These are phyloP conservation scores for Drosophila aff. DNA, from an alignment of 1,140 invertebrate species.

Conservation along the genomic window DNA sequence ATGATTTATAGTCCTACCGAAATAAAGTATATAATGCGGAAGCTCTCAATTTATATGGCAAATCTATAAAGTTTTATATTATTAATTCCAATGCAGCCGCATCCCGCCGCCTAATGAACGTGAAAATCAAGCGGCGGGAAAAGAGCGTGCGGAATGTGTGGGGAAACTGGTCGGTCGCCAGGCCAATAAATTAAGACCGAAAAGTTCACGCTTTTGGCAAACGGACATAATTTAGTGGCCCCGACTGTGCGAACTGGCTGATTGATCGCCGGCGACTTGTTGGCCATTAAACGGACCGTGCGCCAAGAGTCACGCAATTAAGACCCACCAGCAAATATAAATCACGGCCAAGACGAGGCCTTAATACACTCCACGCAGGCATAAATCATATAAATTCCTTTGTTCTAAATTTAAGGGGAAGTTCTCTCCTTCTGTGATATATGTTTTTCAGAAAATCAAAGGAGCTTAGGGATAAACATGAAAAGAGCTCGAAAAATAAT, in stretches of 20 bases:
- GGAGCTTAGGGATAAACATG: conserved; percentile 3
- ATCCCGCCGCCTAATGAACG: conserved; percentile 44
- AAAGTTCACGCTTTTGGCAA: conserved; percentile 48
- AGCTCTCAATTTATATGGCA: conserved; percentile 65
- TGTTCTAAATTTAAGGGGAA: conserved; percentile 45
- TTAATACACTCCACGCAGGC: conserved; percentile 27
- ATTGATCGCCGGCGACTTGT: conserved; percentile 72
- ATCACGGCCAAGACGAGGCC: conserved; percentile 42
- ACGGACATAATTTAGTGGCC: conserved; percentile 40
- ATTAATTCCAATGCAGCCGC: conserved; percentile 40
- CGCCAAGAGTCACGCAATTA: conserved; percentile 73
- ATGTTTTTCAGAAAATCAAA: conserved; percentile 4
- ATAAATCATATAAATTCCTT: conserved; percentile 50
- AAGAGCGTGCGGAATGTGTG: conserved; percentile 9
- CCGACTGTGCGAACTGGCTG: conserved; percentile 48
- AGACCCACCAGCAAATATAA: conserved; percentile 39
- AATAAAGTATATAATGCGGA: conserved; percentile 47
- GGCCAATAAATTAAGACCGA: conserved; percentile 62
- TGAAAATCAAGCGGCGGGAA: conserved; percentile 4
- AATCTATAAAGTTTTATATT: conserved; percentile 68
- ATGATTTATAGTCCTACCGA: conserved; percentile 66
- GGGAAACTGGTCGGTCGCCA: conserved; percentile 56
- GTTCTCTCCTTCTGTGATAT: conserved; percentile 4
- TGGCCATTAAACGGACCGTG: conserved; percentile 72
- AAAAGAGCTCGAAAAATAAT: not conserved